A percentile compares a stretch with the other conserved stretches of the same genome.
Evolutionary conservation across 2,113 vertebrate species (phyloP).

Genomic region (Heliornis fulica): DNA sequence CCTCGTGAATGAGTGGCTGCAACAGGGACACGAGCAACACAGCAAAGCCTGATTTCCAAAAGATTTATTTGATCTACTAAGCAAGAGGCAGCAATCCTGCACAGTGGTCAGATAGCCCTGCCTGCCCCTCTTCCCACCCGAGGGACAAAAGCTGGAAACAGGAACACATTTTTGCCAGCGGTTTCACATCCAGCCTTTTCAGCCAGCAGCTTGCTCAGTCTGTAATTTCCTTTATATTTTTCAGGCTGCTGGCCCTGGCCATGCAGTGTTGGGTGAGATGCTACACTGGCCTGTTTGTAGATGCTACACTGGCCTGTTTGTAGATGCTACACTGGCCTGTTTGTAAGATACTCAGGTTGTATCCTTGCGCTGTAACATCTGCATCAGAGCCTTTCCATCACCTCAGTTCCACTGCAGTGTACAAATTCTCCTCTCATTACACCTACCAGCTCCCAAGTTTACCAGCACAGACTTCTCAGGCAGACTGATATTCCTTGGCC

Average conservation of each 20-base stretch:
- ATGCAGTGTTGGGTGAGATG: not conserved
- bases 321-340: not conserved
- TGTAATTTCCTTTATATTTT: not conserved
- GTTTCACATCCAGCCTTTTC: not conserved
- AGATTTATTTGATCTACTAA: not conserved
- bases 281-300: not conserved
- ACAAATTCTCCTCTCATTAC: conserved; percentile 70
- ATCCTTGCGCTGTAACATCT: not conserved
- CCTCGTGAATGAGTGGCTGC: rapidly evolving
- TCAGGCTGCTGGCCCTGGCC: not conserved
- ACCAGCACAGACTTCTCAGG: conserved; percentile 59
- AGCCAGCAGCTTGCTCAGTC: not conserved
- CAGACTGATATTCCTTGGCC: conserved; percentile 69
- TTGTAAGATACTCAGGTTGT: too few relatives aligned
- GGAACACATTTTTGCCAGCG: not conserved
- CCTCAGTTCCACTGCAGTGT: conserved; percentile 64
- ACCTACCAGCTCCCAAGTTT: conserved; percentile 62
- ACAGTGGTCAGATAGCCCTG: not conserved
- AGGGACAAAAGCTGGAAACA: not conserved
- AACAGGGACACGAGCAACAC: not conserved
- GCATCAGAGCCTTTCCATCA: conserved; percentile 69
- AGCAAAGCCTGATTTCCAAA: not conserved
- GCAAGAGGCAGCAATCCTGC: not conserved
- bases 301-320: not conserved
- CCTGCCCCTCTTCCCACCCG: not conserved